Evolutionary conservation across 2,113 vertebrate genomes (phyloP), one percentile per base, ranked within the genome.

Genomic region (Gopherus flavomarginatus): DNA sequence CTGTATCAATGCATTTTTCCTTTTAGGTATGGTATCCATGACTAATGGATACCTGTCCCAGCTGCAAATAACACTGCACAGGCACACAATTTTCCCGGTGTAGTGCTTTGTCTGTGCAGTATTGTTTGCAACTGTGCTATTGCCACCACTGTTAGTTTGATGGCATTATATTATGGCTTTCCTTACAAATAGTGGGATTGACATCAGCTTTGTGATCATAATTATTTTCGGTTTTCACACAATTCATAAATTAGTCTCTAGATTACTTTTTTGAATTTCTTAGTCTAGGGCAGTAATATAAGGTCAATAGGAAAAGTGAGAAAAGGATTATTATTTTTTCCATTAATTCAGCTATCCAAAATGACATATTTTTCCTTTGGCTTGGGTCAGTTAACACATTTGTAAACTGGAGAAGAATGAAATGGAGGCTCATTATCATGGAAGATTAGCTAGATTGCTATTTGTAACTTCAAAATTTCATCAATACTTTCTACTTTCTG

Each of bases 201-300:
- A 8, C 7, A 83, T 38, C 59, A 83, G 11, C 2, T 5, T 89
- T 80, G 11, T 47, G 6, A 44, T 81, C 13, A 1, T 77, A 87
- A 77, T 86, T 85, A 26, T 5, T 79, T 85, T 11, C 65, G 2
- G 0, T 1, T 88, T 31, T 65, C 11, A 53, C 35, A 81, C 81
- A 75, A 44, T 44, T 5, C 13, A 49, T 38, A 56, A 57, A 7
- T 12, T 1, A 3, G 0, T 56, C 2, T 31, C 90, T 65, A 62
- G 29, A 65, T 93, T 83, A 57, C 4, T 72, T 85, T 17, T 2
- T 62, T 87, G 16, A 89, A 93, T 94, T 87, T 89, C 1, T 19
- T n/a, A 77, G 31, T 87, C 26, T 42, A n/a, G 22, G 59, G 2
- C 13, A 85, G 49, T n/a, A 19, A 83, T 50, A 35, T 81, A 26